Base-by-base conservation (phyloP, 2,113 vertebrate genomes). In the Acrocephalus kingi region DNA sequence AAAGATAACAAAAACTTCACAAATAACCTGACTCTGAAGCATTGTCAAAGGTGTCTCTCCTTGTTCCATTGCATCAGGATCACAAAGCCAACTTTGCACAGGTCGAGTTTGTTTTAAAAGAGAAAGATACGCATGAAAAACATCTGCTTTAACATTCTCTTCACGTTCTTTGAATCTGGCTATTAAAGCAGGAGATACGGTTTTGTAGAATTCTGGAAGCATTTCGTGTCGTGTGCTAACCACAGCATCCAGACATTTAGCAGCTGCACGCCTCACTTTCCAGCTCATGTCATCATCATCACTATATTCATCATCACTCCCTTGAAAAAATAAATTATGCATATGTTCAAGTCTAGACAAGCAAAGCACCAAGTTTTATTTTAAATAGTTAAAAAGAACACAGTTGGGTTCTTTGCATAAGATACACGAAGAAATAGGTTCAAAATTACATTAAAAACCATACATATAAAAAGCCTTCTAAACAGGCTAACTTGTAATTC, bases 281-380 rank as follows among this genome's bases (percentile, higher is more conserved):
- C 99, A 99, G 96, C 99, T 99, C 99, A 99, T 99, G 97, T 99
- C 99, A 86, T 99, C 99, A 54, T 99, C 99, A 59, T 99, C 99
- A 43, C 99, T 99, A 97, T 99, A 99, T 96, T 99, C 99, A 81
- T 99, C 99, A 64, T 99, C 99, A 0, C 99, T 99, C 87, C 99
- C 99, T 99, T 89, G 75, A 96, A 90, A 96, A 93, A 95, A 96
- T 55, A 85, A 94, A 89, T 84, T 64, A 92, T 41, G 69, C 69
- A 90, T 55, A 90, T 19, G 82, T 94, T 96, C 75, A 93, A 69
- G 74, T 89, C 51, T 78, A 94, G 90, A 91, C 92, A 84, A 79
- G 86, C 46, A 68, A 92, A 78, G 13, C 55, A 89, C 30, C 48
- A 37, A 84, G 62, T 82, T 82, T 73, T 74, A 67, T 72, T 84